Evolutionary conservation across 2,797 vertebrate genomes (phyloP), one percentile per base, ranked within the genome.

Genomic region (Hoplostethus mediterraneus): DNA sequence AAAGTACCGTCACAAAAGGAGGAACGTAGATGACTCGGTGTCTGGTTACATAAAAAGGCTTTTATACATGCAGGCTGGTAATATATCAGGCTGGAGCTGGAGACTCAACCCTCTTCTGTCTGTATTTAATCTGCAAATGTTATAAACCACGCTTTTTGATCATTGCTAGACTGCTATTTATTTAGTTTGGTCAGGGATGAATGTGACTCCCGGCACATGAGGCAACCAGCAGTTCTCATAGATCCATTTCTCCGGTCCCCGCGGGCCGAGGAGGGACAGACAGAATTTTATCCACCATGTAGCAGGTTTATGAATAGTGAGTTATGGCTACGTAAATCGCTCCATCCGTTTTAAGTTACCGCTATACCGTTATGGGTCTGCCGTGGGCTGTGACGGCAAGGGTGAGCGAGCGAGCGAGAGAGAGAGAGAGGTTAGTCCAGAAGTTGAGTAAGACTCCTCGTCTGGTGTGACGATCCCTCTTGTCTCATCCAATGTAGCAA

Each of bases 231-330:
- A 38, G 70, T 79, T 85, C 73, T 75, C 59, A 71, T 72, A 75
- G 77, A 89, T 92, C 89, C 67, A 51, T 85, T 91, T 88, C 87
- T 69, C 62, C 59, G 30, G 73, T 80, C 82, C 61, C 71, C 45
- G 14, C 55, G 65, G 76, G 69, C 79, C 14, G 38, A 12, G 11
- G 61, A 62, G 69, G 59, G 67, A 79, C 87, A 65, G 84, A 85
- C 71, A 61, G 75, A 87, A 89, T 87, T 82, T 88, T 81, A 93
- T 91, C 86, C 85, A 76, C 88, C 88, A 81, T 89, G 86, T 87
- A 92, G 88, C 92, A 91, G 91, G 73, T 94, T 94, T 94, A 94
- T 88, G 88, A 90, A 91, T 77, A 62, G 79, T 93, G 87, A 94
- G 77, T 93, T 94, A 93, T 81, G 73, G 89, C 90, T 82, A 67